A percentile compares a stretch with the other conserved stretches of the same genome.
Conservation (phyloP, 1,140 invertebrate genomes). For the Meloidogyne floridensis region DNA sequence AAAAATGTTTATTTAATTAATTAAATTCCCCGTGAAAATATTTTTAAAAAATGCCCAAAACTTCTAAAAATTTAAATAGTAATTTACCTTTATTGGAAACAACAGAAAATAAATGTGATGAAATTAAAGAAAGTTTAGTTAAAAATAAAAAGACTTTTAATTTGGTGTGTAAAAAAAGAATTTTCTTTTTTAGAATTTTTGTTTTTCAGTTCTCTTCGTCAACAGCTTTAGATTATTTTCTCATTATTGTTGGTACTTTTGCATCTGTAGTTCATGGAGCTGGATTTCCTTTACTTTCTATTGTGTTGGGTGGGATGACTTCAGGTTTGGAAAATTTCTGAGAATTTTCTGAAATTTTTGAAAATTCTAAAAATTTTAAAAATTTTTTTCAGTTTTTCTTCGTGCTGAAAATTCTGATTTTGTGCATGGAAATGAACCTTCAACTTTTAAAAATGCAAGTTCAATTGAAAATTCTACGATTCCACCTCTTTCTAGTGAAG, state of each 20-base stretch:
- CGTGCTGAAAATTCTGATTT: constrained; percentile 64
- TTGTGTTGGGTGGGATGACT: constrained; percentile 64
- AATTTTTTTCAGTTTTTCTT: constrained; percentile 50
- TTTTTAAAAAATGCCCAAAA: background rate
- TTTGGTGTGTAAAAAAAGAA: background rate
- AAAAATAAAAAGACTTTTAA: background rate
- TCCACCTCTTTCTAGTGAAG: constrained; percentile 50
- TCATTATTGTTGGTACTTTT: constrained; percentile 43
- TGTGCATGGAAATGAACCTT: constrained; percentile 28
- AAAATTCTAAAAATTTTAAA: background rate
- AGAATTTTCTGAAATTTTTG: background rate
- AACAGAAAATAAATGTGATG: constrained; percentile 2
- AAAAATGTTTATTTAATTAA: background rate
- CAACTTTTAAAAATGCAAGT: background rate
- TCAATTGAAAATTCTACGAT: background rate
- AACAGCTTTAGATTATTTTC: constrained; percentile 41
- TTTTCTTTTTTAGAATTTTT: background rate
- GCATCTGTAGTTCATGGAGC: constrained; percentile 62
- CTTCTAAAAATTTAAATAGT: background rate
- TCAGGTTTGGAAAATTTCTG: constrained; percentile 26
- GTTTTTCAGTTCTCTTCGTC: constrained; percentile 49
- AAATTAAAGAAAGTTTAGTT: constrained; percentile 1
- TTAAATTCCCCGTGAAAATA: background rate
- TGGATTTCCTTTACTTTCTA: constrained; percentile 62
- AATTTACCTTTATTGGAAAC: constrained; percentile 3